Percentiles rank a stretch among this genome's conserved stretches.
Conservation (phyloP, 2,797 vertebrate genomes). For the Danionella dracula region DNA sequence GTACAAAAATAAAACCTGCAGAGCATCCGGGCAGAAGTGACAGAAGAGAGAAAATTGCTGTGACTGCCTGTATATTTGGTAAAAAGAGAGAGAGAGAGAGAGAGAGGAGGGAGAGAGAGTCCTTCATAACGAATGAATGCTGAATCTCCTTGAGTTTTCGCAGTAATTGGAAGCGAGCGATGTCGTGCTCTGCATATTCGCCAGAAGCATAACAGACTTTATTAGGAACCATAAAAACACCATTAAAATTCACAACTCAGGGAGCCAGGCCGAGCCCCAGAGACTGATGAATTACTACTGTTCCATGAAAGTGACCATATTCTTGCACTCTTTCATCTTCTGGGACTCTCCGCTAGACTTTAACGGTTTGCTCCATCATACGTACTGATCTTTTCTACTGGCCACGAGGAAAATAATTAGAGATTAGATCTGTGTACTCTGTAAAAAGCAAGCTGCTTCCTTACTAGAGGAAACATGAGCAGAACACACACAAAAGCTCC, state of each 20-base stretch:
- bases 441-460: background rate
- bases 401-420: conserved; percentile 16
- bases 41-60: background rate
- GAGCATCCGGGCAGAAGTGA: background rate
- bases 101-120: conserved; percentile 16
- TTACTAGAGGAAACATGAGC: background rate
- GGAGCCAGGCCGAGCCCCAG: conserved; percentile 65
- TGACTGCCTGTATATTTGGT: no score
- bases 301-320: conserved; percentile 71
- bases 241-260: conserved; percentile 76
- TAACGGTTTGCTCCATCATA: conserved; percentile 21
- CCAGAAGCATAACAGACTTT: conserved; percentile 75
- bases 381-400: conserved; percentile 12
- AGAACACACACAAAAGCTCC: background rate
- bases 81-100: background rate
- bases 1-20: background rate
- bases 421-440: background rate
- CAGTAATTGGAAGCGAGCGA: conserved; percentile 70
- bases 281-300: conserved; percentile 77
- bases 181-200: conserved; percentile 73
- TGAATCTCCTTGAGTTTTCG: conserved; percentile 64
- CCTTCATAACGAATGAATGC: conserved; percentile 56
- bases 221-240: conserved; percentile 78
- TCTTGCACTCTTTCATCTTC: conserved; percentile 41
- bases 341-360: background rate